phyloP scores from a whole-genome alignment of 2,888 invertebrate species.

The Ormyrus nitidulus region DNA sequence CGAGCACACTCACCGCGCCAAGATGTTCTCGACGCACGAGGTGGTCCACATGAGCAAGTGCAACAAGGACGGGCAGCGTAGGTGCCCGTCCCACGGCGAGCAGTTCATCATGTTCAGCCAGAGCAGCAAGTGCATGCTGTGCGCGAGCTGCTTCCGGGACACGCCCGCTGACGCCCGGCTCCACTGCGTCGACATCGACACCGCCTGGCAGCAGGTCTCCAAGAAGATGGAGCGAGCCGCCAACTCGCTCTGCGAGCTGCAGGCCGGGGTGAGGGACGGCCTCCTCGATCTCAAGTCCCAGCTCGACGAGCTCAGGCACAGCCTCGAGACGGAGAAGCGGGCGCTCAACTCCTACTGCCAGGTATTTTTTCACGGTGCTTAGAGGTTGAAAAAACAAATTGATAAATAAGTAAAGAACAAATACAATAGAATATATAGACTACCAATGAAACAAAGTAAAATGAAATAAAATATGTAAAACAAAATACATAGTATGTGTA shows the following conservation, averaged over 20 bases:
- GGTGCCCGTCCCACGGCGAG: slow-evolving; percentile 83
- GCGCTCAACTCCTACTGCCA: slow-evolving; percentile 82
- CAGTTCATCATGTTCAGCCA: slow-evolving; percentile 86
- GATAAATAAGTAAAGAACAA: no score
- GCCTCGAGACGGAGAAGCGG: slow-evolving; percentile 81
- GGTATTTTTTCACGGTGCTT: slow-evolving; percentile 67
- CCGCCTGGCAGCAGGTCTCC: slow-evolving; percentile 83
- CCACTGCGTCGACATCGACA: slow-evolving; percentile 85
- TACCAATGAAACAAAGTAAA: no score
- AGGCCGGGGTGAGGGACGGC: slow-evolving; percentile 83
- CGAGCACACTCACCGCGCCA: slow-evolving; percentile 85
- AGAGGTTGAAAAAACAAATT: no score
- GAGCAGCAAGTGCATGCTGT: slow-evolving; percentile 83
- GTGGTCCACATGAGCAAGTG: slow-evolving; percentile 85
- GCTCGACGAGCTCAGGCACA: slow-evolving; percentile 81
- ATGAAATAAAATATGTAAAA: no score
- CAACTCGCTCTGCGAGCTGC: slow-evolving; percentile 78
- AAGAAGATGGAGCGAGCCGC: slow-evolving; percentile 83
- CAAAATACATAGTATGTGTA: no score
- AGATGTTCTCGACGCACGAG: slow-evolving; percentile 86
- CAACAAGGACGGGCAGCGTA: slow-evolving; percentile 82
- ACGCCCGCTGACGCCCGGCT: slow-evolving; percentile 81
- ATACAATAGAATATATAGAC: no score
- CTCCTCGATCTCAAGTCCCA: slow-evolving; percentile 81
- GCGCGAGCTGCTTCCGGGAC: slow-evolving; percentile 85